Conservation (phyloP, 2,888 invertebrate species). For the Napeogenes inachia region DNA sequence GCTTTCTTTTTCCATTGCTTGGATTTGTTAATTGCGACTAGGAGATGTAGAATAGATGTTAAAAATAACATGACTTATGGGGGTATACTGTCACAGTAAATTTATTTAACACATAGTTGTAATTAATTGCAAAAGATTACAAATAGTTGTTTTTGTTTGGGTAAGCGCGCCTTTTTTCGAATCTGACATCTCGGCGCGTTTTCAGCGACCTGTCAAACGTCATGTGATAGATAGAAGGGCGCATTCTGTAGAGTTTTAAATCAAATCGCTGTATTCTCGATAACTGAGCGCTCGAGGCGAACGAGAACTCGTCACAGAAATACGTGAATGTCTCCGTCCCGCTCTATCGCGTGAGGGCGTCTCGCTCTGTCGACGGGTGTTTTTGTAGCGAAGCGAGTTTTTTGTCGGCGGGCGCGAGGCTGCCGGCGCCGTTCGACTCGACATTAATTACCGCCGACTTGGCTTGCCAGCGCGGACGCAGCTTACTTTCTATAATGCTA, state of each 20-base stretch:
- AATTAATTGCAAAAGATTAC: conserved; percentile 12
- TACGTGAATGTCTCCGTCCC: conserved; percentile 59
- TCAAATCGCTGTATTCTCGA: conserved; percentile 73
- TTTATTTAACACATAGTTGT: conserved; percentile 8
- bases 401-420: conserved; percentile 69
- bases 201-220: conserved; percentile 76
- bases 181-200: conserved; percentile 69
- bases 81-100: not conserved
- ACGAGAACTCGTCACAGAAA: conserved; percentile 72
- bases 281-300: conserved; percentile 70
- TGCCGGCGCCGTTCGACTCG: conserved; percentile 62
- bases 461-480: conserved; percentile 59
- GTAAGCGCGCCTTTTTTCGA: conserved; percentile 69
- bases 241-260: conserved; percentile 73
- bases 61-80: too few species aligned
- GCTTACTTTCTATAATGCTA: conserved; percentile 72
- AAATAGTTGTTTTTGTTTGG: conserved; percentile 25
- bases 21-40: too few species aligned
- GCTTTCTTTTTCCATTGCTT: too few species aligned
- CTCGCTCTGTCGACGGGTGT: conserved; percentile 66
- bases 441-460: conserved; percentile 74
- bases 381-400: conserved; percentile 77
- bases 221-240: conserved; percentile 78
- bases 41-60: too few species aligned
- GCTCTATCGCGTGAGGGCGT: conserved; percentile 47